Evolutionary conservation across 2,113 vertebrate genomes (phyloP), one percentile per base, ranked within the genome.

Genomic region (Ammodramus savannarum): DNA sequence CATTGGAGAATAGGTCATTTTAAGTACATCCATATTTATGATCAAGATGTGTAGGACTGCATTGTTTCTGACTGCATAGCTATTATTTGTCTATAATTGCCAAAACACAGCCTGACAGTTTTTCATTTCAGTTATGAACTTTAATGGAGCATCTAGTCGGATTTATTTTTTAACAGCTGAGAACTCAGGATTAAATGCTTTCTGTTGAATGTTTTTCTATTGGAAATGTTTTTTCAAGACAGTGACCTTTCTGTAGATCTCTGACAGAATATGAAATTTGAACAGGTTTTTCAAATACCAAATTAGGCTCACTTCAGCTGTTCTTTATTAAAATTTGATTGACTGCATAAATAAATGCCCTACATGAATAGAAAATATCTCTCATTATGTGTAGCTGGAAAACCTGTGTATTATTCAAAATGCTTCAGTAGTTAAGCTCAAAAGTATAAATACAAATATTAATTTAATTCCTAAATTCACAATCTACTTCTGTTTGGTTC

Each of bases 21-120:
- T 65, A 85, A 91, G 66, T 39, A 87, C 81, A 94, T 93, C 58
- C 81, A 85, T 96, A 94, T 83, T 95, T 91, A 93, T 91, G 78
- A 93, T 71, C 58, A 95, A 94, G 89, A 94, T 43, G 32, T 87
- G 95, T 79, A 91, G 38, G 32, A 74, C 21, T 4, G 8, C 67
- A 67, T 76, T 96, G n/a, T 85, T 94, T 85, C 67, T 85, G 74
- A 18, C 67, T 82, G 34, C 46, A 49, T 27, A 86, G 79, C 73
- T 80, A 85, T 92, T 75, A 89, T 72, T 95, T 49, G 61, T 76
- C 41, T 76, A 55, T 79, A 91, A 89, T 80, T 85, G 46, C 81
- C 39, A 79, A 95, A 95, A 80, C 79, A 43, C 34, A 88, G 16
- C 62, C 54, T 94, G 85, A n/a, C 46, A 75, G 46, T 67, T 90